These are phyloP conservation scores for Notechis scutatus DNA, from an alignment of 2,113 vertebrate genomes.

Conservation along the genomic window DNA sequence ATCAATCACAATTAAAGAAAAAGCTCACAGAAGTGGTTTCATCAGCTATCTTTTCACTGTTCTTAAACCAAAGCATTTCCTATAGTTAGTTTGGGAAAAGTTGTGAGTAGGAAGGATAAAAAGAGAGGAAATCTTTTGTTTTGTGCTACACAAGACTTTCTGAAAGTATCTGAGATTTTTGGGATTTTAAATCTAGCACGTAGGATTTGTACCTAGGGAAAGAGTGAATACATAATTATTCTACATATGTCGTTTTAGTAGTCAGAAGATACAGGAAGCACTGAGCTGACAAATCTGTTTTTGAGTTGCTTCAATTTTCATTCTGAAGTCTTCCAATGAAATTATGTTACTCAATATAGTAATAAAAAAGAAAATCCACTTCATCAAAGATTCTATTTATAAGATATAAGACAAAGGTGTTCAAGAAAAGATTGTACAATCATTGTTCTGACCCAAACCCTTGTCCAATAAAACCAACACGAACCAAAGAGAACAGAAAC, in stretches of 20 bases:
- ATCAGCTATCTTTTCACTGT: not conserved
- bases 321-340: not conserved
- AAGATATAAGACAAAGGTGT: not conserved
- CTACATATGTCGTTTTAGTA: not conserved
- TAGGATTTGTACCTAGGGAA: not conserved
- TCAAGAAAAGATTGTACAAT: not conserved
- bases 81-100: not conserved
- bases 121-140: not conserved
- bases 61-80: not conserved
- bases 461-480: too few relatives aligned
- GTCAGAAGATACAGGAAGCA: not conserved
- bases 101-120: not conserved
- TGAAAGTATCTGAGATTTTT: not conserved
- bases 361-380: not conserved
- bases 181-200: not conserved
- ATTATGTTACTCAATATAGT: not conserved
- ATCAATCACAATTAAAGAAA: not conserved
- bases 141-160: not conserved
- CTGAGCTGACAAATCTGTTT: not conserved
- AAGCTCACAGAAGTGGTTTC: not conserved
- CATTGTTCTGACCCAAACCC: too few relatives aligned
- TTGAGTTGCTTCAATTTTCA: not conserved
- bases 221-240: not conserved
- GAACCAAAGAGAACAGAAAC: too few relatives aligned
- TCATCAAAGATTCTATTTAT: not conserved